A percentile compares a stretch with the other conserved stretches of the same genome.
These are phyloP conservation scores for Orchestes rusci DNA, from an alignment of 2,888 invertebrate genomes.

Conservation along the genomic window DNA sequence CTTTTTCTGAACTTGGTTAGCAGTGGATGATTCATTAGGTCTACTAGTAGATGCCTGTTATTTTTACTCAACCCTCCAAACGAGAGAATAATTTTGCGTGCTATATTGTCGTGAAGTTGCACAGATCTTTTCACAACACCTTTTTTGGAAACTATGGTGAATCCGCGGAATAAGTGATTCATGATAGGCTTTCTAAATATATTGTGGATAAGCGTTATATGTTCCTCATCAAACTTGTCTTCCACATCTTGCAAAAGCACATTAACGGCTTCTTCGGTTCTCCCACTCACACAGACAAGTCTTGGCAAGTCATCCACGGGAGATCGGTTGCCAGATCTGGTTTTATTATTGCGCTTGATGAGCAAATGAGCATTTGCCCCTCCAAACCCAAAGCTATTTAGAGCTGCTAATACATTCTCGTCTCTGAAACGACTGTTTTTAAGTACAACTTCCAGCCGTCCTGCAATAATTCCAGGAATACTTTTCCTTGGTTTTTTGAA, in stretches of 20 bases:
- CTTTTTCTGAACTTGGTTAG: constrained; percentile 65
- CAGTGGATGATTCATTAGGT: constrained; percentile 64
- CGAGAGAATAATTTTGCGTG: constrained; percentile 45
- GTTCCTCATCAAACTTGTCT: constrained; percentile 37
- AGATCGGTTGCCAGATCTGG: constrained; percentile 53
- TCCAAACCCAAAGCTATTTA: constrained; percentile 93
- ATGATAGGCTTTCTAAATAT: constrained; percentile 42
- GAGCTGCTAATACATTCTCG: constrained; percentile 66
- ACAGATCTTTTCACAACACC: constrained; percentile 30
- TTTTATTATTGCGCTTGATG: constrained; percentile 53
- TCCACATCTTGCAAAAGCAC: constrained; percentile 57
- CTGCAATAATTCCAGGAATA: constrained; percentile 54
- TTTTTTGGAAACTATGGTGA: constrained; percentile 46
- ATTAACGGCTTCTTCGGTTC: constrained; percentile 70
- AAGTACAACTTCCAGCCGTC: constrained; percentile 63
- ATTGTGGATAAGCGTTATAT: constrained; percentile 34
- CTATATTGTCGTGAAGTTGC: neutral
- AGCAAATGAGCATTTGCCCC: constrained; percentile 77
- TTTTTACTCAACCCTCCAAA: constrained; percentile 72
- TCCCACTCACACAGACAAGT: constrained; percentile 67
- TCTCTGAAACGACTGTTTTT: constrained; percentile 57
- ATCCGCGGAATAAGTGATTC: constrained; percentile 72
- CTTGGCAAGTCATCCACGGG: constrained; percentile 64
- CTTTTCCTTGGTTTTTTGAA: constrained; percentile 48
- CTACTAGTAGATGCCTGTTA: constrained; percentile 76